Percentiles rank a stretch among this genome's conserved stretches.
Evolutionary conservation across 2,888 invertebrate species (phyloP).

Genomic region (Embidobia sp.): DNA sequence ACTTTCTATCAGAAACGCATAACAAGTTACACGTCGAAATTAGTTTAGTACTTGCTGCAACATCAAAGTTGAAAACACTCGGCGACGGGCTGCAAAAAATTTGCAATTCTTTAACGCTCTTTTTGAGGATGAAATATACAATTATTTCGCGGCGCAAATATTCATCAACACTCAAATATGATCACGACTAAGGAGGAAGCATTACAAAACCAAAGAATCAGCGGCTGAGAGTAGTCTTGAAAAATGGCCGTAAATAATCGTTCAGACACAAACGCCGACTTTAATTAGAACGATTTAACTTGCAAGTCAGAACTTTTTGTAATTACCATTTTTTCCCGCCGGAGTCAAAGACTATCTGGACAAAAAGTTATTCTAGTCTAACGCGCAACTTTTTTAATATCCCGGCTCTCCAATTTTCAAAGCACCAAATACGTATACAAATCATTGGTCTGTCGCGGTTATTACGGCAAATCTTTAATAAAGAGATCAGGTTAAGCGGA

Average conservation of each 20-base stretch:
- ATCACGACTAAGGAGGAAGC: too few species aligned
- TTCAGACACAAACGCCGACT: constrained; percentile 23
- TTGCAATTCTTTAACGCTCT: too few species aligned
- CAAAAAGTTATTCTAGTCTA: constrained; percentile 35
- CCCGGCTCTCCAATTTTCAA: constrained; percentile 11
- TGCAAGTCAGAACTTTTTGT: constrained; percentile 32
- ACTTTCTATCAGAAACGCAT: too few species aligned
- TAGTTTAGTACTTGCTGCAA: too few species aligned
- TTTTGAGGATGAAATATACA: too few species aligned
- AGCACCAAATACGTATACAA: constrained; percentile 35
- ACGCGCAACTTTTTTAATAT: constrained; percentile 42
- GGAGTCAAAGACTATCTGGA: constrained; percentile 30
- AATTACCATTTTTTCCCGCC: constrained; percentile 39
- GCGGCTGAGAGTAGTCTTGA: constrained; percentile 29
- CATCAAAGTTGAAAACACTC: too few species aligned
- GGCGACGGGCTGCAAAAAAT: too few species aligned
- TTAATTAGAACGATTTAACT: constrained; percentile 49
- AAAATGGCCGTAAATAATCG: constrained; percentile 36
- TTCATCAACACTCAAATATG: too few species aligned
- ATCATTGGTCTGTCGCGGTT: constrained; percentile 26
- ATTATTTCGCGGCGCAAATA: too few species aligned
- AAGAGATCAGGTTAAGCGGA: too few species aligned
- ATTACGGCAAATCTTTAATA: too few species aligned
- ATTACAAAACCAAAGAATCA: constrained; percentile 2
- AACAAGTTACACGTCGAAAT: too few species aligned